A percentile compares a stretch with the other conserved stretches of the same genome.
Evolutionary conservation across 2,888 invertebrate species (phyloP).

Genomic region (Nephrotoma guestfalica): DNA sequence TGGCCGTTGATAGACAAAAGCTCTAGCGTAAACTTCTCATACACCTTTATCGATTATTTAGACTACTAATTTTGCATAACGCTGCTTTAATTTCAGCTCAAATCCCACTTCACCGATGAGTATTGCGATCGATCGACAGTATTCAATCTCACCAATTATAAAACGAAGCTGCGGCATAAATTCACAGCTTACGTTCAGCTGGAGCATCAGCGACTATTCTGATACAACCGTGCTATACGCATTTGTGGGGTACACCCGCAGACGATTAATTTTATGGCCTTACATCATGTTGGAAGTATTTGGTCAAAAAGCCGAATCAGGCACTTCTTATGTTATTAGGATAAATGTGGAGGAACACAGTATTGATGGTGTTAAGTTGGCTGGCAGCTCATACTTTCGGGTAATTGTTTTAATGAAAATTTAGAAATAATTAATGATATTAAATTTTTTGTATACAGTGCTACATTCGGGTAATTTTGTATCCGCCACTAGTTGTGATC

Average conservation of each 20-base stretch:
- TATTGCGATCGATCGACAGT: not conserved
- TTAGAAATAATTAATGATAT: not conserved
- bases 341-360: not conserved
- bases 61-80: too few relatives aligned
- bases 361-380: not conserved
- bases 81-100: not conserved
- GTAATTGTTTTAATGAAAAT: not conserved
- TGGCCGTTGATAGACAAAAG: too few relatives aligned
- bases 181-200: not conserved
- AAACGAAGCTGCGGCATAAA: not conserved
- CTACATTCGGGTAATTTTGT: not conserved
- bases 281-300: not conserved
- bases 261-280: not conserved
- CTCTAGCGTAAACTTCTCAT: too few relatives aligned
- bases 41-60: too few relatives aligned
- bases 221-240: not conserved
- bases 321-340: not conserved
- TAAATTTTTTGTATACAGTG: not conserved
- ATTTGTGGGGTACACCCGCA: not conserved
- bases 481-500: not conserved
- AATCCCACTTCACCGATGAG: not conserved
- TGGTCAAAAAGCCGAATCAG: not conserved
- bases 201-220: not conserved
- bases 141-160: not conserved
- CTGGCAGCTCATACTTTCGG: not conserved